Evolutionary conservation across 64 coral and sea anemone genomes (phyloP).

Genomic region (Platygyra sinensis): DNA sequence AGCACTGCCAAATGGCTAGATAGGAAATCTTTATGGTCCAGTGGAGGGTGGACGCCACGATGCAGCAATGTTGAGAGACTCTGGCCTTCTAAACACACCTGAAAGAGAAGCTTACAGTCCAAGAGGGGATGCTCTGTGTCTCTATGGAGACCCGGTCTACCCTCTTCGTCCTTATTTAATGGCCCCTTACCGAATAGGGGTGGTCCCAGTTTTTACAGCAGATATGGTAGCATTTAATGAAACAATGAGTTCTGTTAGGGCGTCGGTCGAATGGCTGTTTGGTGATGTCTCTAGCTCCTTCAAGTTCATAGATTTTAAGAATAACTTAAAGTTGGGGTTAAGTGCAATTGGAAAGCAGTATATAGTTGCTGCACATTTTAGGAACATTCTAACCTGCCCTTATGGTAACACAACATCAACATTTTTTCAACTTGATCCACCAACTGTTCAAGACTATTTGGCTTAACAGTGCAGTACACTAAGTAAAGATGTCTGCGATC

Average conservation of each 20-base stretch:
- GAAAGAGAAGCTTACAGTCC: neutral
- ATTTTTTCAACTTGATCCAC: neutral
- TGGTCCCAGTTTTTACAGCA: neutral
- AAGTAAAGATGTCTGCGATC: too few relatives aligned
- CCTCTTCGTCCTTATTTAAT: neutral
- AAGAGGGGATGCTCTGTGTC: constrained; percentile 16
- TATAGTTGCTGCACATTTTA: constrained; percentile 3
- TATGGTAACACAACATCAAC: constrained; percentile 21
- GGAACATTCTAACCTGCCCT: neutral
- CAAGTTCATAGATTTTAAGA: constrained; percentile 32
- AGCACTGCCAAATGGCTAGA: too few relatives aligned
- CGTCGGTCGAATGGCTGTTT: constrained; percentile 8
- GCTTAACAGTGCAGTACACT: neutral
- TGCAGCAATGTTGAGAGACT: constrained; percentile 5
- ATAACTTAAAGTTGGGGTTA: constrained; percentile 17
- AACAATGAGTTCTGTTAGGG: neutral
- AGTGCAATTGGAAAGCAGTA: constrained; percentile 15
- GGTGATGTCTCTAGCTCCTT: neutral
- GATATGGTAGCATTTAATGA: neutral
- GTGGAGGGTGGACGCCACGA: constrained; percentile 8
- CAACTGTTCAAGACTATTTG: constrained; percentile 32
- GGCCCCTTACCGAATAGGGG: neutral
- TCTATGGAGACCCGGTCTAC: constrained; percentile 10
- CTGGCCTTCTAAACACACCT: neutral
- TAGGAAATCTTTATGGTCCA: constrained; percentile 22